Base-by-base conservation (phyloP, 1,140 invertebrate genomes). In the Cydia pomonella region DNA sequence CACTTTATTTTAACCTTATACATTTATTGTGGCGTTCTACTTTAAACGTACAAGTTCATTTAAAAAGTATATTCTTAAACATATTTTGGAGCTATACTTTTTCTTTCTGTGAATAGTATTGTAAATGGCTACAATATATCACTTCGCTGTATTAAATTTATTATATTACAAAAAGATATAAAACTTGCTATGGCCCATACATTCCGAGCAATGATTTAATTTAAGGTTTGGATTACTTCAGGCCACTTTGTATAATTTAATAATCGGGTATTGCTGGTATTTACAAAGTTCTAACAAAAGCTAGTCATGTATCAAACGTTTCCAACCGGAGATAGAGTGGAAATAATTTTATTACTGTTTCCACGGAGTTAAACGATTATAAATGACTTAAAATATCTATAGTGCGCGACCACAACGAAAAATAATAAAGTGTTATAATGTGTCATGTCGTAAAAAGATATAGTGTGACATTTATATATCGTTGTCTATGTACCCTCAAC, bases 231-330 rank as follows among this genome's bases (percentile, higher is more conserved):
- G 18, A 50, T 18, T 16, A 18, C 47, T 50, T 50, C 47, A 18
- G 47, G 47, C 47, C 16, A n/a, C 6, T 59, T 59, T n/a, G 10
- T 59, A 21, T 59, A 12, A 21, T 59, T 59, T 59, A 59, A 59
- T 59, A 23, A 59, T 21, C 21, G 53, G 53, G 18, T 59, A 59
- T 41, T 41, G 2, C 38, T 41, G 38, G 38, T 6, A 44, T 59
- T 59, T 59, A 59, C 21, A 6, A 10, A 23, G 9, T 23, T 59
- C 21, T 59, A 59, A 59, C 53, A 59, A 59, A 59, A 59, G 53
- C 6, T 59, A 10, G 53, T 59, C 18, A 59, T 59, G 53, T 59
- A 59, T 59, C 53, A 59, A 59, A 59, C 50, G n/a, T 59, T n/a
- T 59, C 2, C 47, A 9, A 59, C 50, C 50, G 18, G 18, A 21